Evolutionary conservation across 2,797 vertebrate species (phyloP).

Genomic region (Bufotes viridis): DNA sequence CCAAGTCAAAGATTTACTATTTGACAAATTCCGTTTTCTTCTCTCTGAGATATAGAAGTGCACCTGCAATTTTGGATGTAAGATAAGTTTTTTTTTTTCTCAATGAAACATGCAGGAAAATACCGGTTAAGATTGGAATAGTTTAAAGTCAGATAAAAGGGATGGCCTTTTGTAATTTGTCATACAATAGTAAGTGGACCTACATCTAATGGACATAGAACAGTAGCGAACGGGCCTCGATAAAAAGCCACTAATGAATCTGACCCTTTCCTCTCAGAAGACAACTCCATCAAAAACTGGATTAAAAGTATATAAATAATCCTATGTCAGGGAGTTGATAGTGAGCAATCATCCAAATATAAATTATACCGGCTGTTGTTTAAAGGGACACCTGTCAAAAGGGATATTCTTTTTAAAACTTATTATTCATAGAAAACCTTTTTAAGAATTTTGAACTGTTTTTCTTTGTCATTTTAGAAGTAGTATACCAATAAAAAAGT

Average conservation of each 20-base stretch:
- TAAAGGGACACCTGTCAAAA: no score
- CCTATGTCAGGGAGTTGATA: no score
- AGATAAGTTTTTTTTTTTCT: slow-evolving; percentile 18
- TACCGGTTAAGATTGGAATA: slow-evolving; percentile 11
- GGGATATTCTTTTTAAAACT: no score
- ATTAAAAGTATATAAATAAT: no score
- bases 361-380: no score
- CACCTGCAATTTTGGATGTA: slow-evolving; percentile 32
- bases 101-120: slow-evolving; percentile 48
- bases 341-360: no score
- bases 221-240: background rate
- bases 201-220: background rate
- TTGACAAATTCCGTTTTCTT: slow-evolving; percentile 60
- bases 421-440: no score
- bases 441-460: no score
- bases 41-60: slow-evolving; percentile 10
- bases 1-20: slow-evolving; percentile 52
- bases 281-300: no score
- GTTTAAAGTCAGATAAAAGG: slow-evolving; percentile 23
- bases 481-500: no score
- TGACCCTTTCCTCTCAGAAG: no score
- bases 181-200: background rate
- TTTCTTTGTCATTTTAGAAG: no score
- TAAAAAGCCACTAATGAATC: background rate
- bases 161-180: background rate